Conservation (phyloP, 2,113 vertebrate genomes). For the Polyodon spathula region DNA sequence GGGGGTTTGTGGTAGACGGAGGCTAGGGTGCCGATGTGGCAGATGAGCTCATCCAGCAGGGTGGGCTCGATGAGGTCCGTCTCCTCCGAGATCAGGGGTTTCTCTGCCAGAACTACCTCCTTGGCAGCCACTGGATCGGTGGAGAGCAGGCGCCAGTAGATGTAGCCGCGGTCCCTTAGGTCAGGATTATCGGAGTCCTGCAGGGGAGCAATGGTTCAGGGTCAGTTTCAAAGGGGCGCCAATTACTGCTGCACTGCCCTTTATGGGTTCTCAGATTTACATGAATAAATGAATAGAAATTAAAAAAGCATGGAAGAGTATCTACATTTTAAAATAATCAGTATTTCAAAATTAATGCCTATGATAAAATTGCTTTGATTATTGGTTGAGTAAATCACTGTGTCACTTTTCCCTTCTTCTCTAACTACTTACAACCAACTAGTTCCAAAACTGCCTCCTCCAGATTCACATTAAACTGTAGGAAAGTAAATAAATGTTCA, state of each 20-base stretch:
- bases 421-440: no score
- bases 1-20: constrained; percentile 97
- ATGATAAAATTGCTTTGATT: no score
- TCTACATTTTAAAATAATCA: no score
- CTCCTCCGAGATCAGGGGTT: constrained; percentile 94
- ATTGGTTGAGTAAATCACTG: no score
- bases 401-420: no score
- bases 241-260: no score
- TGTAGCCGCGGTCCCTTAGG: constrained; percentile 89
- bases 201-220: not conserved
- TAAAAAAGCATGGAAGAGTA: not conserved
- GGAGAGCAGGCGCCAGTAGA: constrained; percentile 98
- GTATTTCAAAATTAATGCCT: no score
- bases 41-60: constrained; percentile 91
- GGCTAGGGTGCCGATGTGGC: constrained; percentile 90
- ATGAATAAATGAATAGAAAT: not conserved
- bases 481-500: no score
- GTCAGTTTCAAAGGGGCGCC: not conserved
- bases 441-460: no score
- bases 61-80: constrained; percentile 95
- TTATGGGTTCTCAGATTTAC: no score
- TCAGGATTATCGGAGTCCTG: constrained; percentile 97
- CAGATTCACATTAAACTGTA: no score
- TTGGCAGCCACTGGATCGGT: constrained; percentile 94
- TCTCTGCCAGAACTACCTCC: constrained; percentile 94